A percentile compares a stretch with the other conserved stretches of the same genome.
phyloP scores from a whole-genome alignment of 1,140 invertebrate species.

The Hormaphis cornu region DNA sequence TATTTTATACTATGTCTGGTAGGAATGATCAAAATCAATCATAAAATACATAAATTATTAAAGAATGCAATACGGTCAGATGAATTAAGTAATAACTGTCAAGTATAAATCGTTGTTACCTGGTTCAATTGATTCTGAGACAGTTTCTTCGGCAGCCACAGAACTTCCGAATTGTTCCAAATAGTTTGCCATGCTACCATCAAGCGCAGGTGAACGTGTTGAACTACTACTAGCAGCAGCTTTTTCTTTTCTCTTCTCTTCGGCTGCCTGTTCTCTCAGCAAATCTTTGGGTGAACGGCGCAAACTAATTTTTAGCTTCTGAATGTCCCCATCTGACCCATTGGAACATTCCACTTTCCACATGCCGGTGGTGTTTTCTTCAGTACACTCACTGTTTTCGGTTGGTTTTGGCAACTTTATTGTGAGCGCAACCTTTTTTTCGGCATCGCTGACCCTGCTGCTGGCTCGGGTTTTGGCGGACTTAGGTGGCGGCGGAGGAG shows the following conservation, averaged over 20 bases:
- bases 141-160: slow-evolving; percentile 35
- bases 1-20: no score
- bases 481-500: no score
- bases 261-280: slow-evolving; percentile 34
- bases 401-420: slow-evolving; percentile 21
- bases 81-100: no score
- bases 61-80: no score
- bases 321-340: slow-evolving; percentile 47
- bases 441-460: not conserved
- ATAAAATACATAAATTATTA: not conserved
- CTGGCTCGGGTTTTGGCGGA: not conserved
- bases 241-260: slow-evolving; percentile 33
- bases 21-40: no score
- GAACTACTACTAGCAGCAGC: slow-evolving; percentile 10
- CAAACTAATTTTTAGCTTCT: slow-evolving; percentile 47
- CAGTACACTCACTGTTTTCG: slow-evolving; percentile 29
- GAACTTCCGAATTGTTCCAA: slow-evolving; percentile 38
- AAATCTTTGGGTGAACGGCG: slow-evolving; percentile 43
- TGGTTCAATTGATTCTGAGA: slow-evolving; percentile 34
- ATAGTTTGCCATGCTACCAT: slow-evolving; percentile 30
- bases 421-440: slow-evolving; percentile 6
- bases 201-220: not conserved
- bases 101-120: no score
- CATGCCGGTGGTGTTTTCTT: slow-evolving; percentile 39
- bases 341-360: slow-evolving; percentile 49